These are phyloP conservation scores for Embidobia sp. DNA, from an alignment of 2,888 invertebrate species.

Conservation along the genomic window DNA sequence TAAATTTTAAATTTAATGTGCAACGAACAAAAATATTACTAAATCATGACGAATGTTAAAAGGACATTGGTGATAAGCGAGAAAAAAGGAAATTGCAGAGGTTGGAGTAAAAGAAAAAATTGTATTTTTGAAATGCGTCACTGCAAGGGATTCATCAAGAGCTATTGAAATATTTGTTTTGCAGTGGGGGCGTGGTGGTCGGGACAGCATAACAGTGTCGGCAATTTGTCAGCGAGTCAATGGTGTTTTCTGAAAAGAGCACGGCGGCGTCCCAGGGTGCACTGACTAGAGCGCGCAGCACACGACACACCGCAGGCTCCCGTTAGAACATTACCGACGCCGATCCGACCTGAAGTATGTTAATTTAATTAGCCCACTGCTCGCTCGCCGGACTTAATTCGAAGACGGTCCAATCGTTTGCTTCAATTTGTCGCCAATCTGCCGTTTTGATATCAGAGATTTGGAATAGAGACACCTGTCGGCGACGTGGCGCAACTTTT, in stretches of 20 bases:
- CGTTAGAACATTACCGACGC: slow-evolving; percentile 44
- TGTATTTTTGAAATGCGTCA: too few relatives aligned
- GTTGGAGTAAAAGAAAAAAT: too few relatives aligned
- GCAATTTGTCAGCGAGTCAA: slow-evolving; percentile 52
- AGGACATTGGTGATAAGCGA: too few relatives aligned
- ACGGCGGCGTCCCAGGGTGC: slow-evolving; percentile 40
- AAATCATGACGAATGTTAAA: too few relatives aligned
- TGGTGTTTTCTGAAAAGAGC: slow-evolving; percentile 49
- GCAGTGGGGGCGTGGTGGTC: slow-evolving; percentile 38
- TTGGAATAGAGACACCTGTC: too few relatives aligned
- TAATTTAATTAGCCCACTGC: slow-evolving; percentile 39
- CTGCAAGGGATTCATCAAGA: slow-evolving; percentile 12
- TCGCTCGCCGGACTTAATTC: slow-evolving; percentile 13
- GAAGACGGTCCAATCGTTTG: slow-evolving; percentile 21
- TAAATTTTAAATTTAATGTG: too few relatives aligned
- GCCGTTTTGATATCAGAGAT: too few relatives aligned
- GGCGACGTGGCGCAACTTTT: too few relatives aligned
- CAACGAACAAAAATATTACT: too few relatives aligned
- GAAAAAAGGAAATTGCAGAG: too few relatives aligned
- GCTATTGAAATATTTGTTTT: slow-evolving; percentile 35
- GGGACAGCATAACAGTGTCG: slow-evolving; percentile 32
- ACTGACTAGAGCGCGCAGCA: slow-evolving; percentile 20
- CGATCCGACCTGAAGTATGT: slow-evolving; percentile 24
- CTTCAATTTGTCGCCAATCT: slow-evolving; percentile 33
- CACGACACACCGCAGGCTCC: slow-evolving; percentile 26